These are phyloP conservation scores for Catagonus wagneri DNA, from an alignment of 2,113 vertebrate species.

Conservation along the genomic window DNA sequence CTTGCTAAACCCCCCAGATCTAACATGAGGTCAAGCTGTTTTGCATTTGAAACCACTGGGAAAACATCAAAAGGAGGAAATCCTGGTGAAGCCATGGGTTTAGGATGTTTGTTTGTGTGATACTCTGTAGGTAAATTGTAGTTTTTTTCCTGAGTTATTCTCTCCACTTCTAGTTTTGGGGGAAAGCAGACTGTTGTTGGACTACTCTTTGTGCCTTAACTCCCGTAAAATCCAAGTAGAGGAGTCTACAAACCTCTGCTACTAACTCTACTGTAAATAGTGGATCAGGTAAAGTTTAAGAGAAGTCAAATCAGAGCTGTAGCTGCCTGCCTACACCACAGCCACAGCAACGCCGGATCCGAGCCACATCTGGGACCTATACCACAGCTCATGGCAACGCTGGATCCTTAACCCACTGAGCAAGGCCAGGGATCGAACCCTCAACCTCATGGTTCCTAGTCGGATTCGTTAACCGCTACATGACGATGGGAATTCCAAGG, in stretches of 20 bases:
- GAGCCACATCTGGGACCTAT: no score
- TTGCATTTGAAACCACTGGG: not conserved
- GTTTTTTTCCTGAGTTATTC: constrained; percentile 37
- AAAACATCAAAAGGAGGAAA: constrained; percentile 58
- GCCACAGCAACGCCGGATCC: no score
- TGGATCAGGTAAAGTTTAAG: constrained; percentile 33
- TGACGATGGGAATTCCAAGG: no score
- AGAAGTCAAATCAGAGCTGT: no score
- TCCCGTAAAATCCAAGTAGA: constrained; percentile 30
- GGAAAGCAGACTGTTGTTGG: not conserved
- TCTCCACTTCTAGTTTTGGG: not conserved
- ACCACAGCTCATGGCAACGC: no score
- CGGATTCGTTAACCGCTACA: no score
- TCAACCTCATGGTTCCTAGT: no score
- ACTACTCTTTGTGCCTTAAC: not conserved
- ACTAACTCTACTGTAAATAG: not conserved
- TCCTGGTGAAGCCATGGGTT: not conserved
- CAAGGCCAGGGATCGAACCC: no score
- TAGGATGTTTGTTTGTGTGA: constrained; percentile 18
- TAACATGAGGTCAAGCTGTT: not conserved
- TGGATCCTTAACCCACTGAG: no score
- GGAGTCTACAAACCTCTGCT: not conserved
- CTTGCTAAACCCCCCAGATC: not conserved
- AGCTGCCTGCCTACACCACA: no score
- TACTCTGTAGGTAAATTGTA: not conserved